phyloP scores from a whole-genome alignment of 2,888 invertebrate genomes.

The Tillus elongatus region DNA sequence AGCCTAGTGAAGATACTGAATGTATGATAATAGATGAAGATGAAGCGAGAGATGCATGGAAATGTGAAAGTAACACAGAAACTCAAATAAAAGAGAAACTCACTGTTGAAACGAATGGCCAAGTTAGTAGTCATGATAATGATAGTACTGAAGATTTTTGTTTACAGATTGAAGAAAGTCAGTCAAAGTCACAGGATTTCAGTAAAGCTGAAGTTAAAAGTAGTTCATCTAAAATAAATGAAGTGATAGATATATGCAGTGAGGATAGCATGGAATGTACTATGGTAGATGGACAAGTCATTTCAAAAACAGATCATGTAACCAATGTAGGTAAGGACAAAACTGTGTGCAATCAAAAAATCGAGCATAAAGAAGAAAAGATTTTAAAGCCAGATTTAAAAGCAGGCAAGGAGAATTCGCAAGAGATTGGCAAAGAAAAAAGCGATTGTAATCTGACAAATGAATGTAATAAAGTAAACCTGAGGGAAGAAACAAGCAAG shows the following conservation, averaged over 20 bases:
- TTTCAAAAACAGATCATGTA: neutral
- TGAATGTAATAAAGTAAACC: too few relatives aligned
- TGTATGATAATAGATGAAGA: slow-evolving; percentile 22
- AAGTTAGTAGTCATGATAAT: slow-evolving; percentile 12
- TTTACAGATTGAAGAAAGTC: slow-evolving; percentile 26
- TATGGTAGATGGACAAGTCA: neutral
- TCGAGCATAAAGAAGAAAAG: too few relatives aligned
- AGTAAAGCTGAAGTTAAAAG: slow-evolving; percentile 20
- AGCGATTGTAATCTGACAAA: too few relatives aligned
- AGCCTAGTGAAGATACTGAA: slow-evolving; percentile 14
- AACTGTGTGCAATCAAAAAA: too few relatives aligned
- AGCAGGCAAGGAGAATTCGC: neutral
- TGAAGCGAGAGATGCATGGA: slow-evolving; percentile 28
- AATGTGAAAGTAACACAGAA: slow-evolving; percentile 14
- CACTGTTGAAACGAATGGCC: neutral
- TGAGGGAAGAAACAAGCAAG: too few relatives aligned
- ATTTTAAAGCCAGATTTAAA: neutral
- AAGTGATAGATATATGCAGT: neutral
- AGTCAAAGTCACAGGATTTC: slow-evolving; percentile 16
- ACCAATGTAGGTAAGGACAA: slow-evolving; percentile 1
- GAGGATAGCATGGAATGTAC: too few relatives aligned
- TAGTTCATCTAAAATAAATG: slow-evolving; percentile 23
- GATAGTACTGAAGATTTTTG: slow-evolving; percentile 28
- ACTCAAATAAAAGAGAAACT: slow-evolving; percentile 2
- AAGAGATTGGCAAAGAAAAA: neutral